Base-by-base conservation (phyloP, 2,888 invertebrate genomes). In the Agriopis leucophaearia region DNA sequence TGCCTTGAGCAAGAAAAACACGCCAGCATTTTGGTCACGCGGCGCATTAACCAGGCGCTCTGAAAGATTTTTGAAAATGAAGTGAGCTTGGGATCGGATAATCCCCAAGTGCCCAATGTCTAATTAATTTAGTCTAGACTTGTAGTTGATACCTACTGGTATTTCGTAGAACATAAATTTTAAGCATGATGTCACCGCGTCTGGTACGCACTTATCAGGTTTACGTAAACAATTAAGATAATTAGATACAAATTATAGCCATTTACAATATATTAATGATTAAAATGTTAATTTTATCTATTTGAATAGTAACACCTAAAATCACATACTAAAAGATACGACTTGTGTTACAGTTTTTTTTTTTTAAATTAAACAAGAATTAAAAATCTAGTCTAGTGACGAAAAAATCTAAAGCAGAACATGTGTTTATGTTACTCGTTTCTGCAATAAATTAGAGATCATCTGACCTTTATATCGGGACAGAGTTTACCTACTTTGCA, bases 181-280 rank as follows among this genome's bases (percentile, higher is more conserved):
- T 18, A 55, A 13, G 27, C 8, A 13, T 55, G 42, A 55, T 42
- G 55, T 44, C 27, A 44, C 8, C 13, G 13, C n/a, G 9, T 42
- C 13, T 42, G 55, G 44, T 44, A 55, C 55, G 55, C 18, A 42
- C n/a, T 55, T n/a, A 55, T 55, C 18, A 55, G 13, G 42, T 40
- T 55, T 55, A 44, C 55, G 42, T 44, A 55, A 44, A 27, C 42
- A 8, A 42, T 52, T 13, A 47, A 36, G 6, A 48, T 64, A 55
- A 36, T 38, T 48, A 6, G n/a, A 36, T 36, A 40, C 8, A 13
- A 27, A 52, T 40, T n/a, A 42, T 13, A 44, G 3, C 27, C 4
- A 64, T 16, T 27, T 27, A 27, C 27, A n/a, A n/a, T 36, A 12
- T 1, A 50, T 42, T 52, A 36, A 16, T 1, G n/a, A 44, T 13